phyloP scores from a whole-genome alignment of 2,888 invertebrate species.

The Spisula solida region DNA sequence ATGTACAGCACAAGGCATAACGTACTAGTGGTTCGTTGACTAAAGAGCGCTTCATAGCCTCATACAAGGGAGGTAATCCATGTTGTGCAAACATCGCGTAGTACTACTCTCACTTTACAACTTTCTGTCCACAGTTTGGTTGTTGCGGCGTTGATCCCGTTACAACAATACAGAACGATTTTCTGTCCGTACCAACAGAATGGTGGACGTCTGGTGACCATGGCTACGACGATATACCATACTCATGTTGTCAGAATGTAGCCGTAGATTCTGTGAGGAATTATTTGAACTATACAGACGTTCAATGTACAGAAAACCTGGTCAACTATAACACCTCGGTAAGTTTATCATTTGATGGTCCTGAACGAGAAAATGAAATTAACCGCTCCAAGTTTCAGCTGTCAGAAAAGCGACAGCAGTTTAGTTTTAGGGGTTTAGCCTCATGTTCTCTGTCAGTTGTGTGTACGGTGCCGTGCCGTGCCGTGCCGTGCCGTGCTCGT shows the following conservation, averaged over 20 bases:
- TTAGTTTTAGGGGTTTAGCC: too few species aligned
- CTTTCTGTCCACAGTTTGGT: constrained; percentile 46
- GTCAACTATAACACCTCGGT: constrained; percentile 60
- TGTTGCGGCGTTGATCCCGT: constrained; percentile 63
- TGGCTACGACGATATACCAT: constrained; percentile 63
- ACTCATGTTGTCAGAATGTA: constrained; percentile 60
- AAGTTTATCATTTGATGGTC: neutral
- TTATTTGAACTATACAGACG: constrained; percentile 61
- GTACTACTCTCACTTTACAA: neutral
- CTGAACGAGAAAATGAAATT: too few species aligned
- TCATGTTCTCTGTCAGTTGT: neutral
- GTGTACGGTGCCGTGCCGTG: too few species aligned
- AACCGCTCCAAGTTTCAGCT: too few species aligned
- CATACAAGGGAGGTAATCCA: too few species aligned
- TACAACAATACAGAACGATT: constrained; percentile 54
- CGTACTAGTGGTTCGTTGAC: too few species aligned
- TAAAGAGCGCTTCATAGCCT: too few species aligned
- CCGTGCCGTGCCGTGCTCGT: too few species aligned
- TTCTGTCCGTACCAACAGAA: constrained; percentile 49
- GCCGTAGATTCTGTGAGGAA: constrained; percentile 19
- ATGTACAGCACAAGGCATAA: too few species aligned
- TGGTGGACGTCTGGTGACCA: constrained; percentile 59
- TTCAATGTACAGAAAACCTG: constrained; percentile 54
- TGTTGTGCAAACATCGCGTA: neutral
- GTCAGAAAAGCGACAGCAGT: too few species aligned